Evolutionary conservation across 2,797 vertebrate species (phyloP), one percentile per base, ranked within the genome.

Genomic region (Pipistrellus nathusii): DNA sequence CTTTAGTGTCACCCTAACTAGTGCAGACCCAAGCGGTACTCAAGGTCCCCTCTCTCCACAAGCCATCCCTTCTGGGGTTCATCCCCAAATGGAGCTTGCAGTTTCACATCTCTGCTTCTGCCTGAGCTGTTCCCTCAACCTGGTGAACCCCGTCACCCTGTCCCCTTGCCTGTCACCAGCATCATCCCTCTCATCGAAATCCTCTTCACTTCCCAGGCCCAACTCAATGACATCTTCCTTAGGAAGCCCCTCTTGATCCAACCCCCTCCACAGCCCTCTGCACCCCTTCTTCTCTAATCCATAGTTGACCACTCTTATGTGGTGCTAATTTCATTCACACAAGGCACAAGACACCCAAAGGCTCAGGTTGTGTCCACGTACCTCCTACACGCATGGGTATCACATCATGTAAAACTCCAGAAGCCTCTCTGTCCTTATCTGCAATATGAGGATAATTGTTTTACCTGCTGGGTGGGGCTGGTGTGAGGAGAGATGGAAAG

Each of bases 361-460:
- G 21, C 73, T 71, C 46, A 14, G 11, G 68, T 13, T 57, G 38
- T 6, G 3, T 27, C 32, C 1, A 14, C 6, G 6, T 8, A 27
- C 15, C 30, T 68, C 12, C 32, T 48, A 21, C 1, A 1, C 2
- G 4, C 21, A 21, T 1, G 25, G 2, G 2, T 20, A 3, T 15
- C 71, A 21, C 3, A 17, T 75, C 10, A 15, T 8, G 4, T 44
- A 86, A 55, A 86, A 1, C n/a, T 25, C 41, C 6, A n/a, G 73
- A 71, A 62, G 18, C 27, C 2, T 55, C 35, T 38, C 23, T 41
- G 88, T 41, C 27, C 8, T 93, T n/a, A n/a, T 46, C 41, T 81
- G 14, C 55, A 57, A 59, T n/a, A 71, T 27, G 20, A 66, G 23
- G 9, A 64, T 46, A 27, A 88, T 53, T 8, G 64, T 75, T 44